Base-by-base conservation (phyloP, 2,888 invertebrate species). In the Phaedon cochleariae region DNA sequence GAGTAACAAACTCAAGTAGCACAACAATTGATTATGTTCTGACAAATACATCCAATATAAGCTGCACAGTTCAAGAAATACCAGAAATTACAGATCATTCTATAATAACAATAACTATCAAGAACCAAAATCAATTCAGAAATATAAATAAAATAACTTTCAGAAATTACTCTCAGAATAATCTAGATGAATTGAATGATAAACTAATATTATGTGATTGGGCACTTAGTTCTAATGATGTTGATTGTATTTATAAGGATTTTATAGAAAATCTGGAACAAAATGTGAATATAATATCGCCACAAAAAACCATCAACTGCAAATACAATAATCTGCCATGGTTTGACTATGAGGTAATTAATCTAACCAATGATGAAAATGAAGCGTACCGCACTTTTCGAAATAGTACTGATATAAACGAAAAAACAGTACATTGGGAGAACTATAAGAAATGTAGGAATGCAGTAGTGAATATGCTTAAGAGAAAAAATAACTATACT, bases 291-390 rank as follows among this genome's bases (percentile, higher is more conserved):
- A 29, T 15, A 48, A 20, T 48, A 18, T 48, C 17, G 48, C 17
- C 48, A 48, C n/a, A 48, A 48, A 48, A 48, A 48, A 48, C 48
- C 10, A 48, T 48, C 3, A 48, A 48, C 48, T 17, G 48, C 48
- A 48, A 17, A 48, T 48, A 18, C 17, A 48, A 48, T 48, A 48
- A 48, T 48, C 48, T 48, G 10, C 48, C 48, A 17, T 48, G 48
- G 48, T 48, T 48, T 48, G 48, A 48, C 17, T 17, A 48, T 48
- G 48, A 48, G 48, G 48, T 48, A 48, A 48, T 48, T 17, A 48
- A 17, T 17, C 17, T 48, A 18, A 48, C 12, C 20, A 48, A 48
- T 48, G 48, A 2, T 18, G 17, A 17, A 48, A 48, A 48, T 48
- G 18, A 48, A 48, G 48, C 12, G 9, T 48, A 48, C 20, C 48